Evolutionary conservation across 2,888 invertebrate genomes (phyloP).

Genomic region (Exephanes ischioxanthus): DNA sequence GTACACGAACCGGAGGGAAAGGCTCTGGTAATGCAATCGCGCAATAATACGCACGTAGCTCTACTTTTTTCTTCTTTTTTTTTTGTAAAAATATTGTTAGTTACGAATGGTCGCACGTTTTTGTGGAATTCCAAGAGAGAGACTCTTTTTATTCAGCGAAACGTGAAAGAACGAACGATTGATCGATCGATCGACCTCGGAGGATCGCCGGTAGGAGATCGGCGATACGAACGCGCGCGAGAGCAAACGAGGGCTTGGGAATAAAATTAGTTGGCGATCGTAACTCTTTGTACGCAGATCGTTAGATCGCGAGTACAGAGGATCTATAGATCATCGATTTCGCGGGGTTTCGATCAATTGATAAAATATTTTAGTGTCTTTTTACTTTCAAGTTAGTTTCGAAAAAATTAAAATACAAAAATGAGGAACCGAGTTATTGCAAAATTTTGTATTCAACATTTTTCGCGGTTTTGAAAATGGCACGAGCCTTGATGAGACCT

Average conservation of each 20-base stretch:
- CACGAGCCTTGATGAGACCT: constrained; percentile 2
- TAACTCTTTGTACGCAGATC: constrained; percentile 36
- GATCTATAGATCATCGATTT: neutral
- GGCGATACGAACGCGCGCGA: neutral
- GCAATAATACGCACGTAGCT: constrained; percentile 67
- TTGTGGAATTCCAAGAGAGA: constrained; percentile 51
- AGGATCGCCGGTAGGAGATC: constrained; percentile 22
- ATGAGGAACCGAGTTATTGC: neutral
- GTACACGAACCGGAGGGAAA: constrained; percentile 58
- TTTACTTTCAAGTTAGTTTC: neutral
- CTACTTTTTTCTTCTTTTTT: constrained; percentile 45
- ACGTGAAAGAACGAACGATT: constrained; percentile 52
- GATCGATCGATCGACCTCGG: constrained; percentile 67
- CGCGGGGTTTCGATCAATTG: neutral
- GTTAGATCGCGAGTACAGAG: constrained; percentile 5
- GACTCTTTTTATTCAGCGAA: constrained; percentile 54
- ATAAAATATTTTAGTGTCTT: neutral
- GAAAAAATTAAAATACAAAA: neutral
- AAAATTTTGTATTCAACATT: no score
- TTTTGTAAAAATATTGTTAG: constrained; percentile 30
- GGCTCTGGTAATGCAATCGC: constrained; percentile 49
- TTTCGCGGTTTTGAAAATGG: neutral
- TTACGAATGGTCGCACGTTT: constrained; percentile 50
- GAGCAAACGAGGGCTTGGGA: constrained; percentile 16
- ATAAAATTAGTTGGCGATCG: constrained; percentile 51